Percentiles rank a stretch among this genome's conserved stretches.
Evolutionary conservation across 2,797 vertebrate genomes (phyloP).

Genomic region (Numenius phaeopus): DNA sequence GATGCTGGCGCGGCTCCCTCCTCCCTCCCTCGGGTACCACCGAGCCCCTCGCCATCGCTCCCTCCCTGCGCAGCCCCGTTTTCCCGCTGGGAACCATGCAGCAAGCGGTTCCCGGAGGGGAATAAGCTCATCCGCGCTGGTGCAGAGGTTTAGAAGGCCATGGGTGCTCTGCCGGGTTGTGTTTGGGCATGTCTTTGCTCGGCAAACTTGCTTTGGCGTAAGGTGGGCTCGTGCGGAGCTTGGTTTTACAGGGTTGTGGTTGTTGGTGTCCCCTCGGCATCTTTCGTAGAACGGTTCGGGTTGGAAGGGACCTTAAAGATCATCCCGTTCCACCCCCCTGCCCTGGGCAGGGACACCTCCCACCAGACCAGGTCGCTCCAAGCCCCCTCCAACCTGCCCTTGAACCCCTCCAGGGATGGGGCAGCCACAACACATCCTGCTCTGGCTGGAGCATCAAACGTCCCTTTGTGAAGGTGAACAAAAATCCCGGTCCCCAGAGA

Average conservation of each 20-base stretch:
- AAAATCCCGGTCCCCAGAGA: neutral
- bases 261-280: rapidly evolving
- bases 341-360: neutral
- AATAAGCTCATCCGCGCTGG: neutral
- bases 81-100: rapidly evolving
- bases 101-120: rapidly evolving
- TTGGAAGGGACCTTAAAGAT: neutral
- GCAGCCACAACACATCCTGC: neutral
- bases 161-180: rapidly evolving
- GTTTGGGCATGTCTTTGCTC: rapidly evolving
- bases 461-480: rapidly evolving
- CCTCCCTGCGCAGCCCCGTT: rapidly evolving
- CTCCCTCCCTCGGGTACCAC: neutral
- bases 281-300: neutral
- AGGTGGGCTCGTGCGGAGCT: rapidly evolving
- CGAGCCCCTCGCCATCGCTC: neutral
- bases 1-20: neutral
- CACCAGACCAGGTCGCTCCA: neutral
- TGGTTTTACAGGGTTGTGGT: rapidly evolving
- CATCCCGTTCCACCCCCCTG: neutral
- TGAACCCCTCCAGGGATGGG: neutral
- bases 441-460: neutral
- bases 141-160: neutral
- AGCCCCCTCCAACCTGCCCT: neutral
- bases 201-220: rapidly evolving